Evolutionary conservation across 2,113 vertebrate species (phyloP).

Genomic region (Engraulis encrasicolus): DNA sequence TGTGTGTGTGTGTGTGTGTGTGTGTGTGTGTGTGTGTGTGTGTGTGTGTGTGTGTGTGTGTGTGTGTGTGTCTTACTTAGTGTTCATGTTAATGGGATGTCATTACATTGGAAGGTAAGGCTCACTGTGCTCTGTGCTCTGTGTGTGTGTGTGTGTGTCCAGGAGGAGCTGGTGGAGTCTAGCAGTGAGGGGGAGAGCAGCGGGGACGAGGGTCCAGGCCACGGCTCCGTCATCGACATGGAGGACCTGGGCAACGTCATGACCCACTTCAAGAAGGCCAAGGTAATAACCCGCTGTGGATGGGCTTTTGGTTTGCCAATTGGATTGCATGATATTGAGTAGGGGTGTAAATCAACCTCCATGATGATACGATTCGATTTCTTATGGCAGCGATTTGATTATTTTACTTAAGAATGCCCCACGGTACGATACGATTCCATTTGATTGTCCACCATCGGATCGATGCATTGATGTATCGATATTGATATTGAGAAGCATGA

Average conservation of each 20-base stretch:
- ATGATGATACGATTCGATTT: too few relatives aligned
- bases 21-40: background rate
- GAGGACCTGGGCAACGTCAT: conserved; percentile 90
- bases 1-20: background rate
- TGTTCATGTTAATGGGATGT: background rate
- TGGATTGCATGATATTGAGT: too few relatives aligned
- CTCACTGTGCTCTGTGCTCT: conserved; percentile 16
- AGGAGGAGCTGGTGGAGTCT: conserved; percentile 81
- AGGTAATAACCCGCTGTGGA: conserved; percentile 73
- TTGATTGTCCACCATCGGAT: too few relatives aligned
- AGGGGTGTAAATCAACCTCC: too few relatives aligned
- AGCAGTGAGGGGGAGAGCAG: conserved; percentile 81
- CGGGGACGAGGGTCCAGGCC: conserved; percentile 52
- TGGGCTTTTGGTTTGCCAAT: too few relatives aligned
- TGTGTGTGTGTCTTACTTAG: background rate
- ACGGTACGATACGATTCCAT: too few relatives aligned
- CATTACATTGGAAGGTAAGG: background rate
- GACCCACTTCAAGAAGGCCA: conserved; percentile 78
- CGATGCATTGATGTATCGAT: too few relatives aligned
- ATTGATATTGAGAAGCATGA: background rate
- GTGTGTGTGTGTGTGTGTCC: conserved; percentile 23
- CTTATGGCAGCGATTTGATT: too few relatives aligned
- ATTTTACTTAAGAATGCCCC: too few relatives aligned
- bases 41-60: background rate
- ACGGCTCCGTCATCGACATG: conserved; percentile 78